Evolutionary conservation across 1,140 invertebrate genomes (phyloP).

Genomic region (Lucilia cuprina): DNA sequence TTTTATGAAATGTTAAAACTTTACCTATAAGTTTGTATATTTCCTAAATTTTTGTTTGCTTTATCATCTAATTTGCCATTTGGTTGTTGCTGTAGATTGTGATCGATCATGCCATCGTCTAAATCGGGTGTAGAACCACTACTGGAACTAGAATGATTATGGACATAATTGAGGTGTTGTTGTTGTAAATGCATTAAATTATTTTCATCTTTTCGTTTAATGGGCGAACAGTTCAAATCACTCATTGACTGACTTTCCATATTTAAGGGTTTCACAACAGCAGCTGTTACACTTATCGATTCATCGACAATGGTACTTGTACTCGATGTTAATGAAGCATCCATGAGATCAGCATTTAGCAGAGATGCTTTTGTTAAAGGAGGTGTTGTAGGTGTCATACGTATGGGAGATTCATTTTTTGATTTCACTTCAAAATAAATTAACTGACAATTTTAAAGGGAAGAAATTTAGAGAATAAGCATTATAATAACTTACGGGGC

Average conservation of each 20-base stretch:
- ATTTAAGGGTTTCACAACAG: slow-evolving; percentile 37
- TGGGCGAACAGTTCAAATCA: slow-evolving; percentile 25
- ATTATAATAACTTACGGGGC: slow-evolving; percentile 41
- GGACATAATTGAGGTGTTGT: slow-evolving; percentile 44
- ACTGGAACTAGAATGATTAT: slow-evolving; percentile 59
- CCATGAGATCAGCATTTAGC: slow-evolving; percentile 48
- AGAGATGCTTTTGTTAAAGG: slow-evolving; percentile 42
- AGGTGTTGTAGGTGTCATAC: slow-evolving; percentile 37
- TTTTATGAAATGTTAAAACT: slow-evolving; percentile 38
- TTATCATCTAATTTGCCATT: slow-evolving; percentile 66
- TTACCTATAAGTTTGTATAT: slow-evolving; percentile 86
- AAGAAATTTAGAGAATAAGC: not conserved
- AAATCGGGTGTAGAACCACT: slow-evolving; percentile 61
- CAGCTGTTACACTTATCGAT: slow-evolving; percentile 48
- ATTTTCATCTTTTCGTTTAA: slow-evolving; percentile 16
- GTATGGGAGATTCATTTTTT: slow-evolving; percentile 37
- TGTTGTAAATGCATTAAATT: slow-evolving; percentile 31
- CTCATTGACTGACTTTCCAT: not conserved
- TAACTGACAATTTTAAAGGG: not conserved
- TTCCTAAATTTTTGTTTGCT: slow-evolving; percentile 73
- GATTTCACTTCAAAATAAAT: slow-evolving; percentile 38
- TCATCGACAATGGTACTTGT: slow-evolving; percentile 60
- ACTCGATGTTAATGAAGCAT: slow-evolving; percentile 57
- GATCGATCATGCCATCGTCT: slow-evolving; percentile 60
- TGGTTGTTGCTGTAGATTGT: slow-evolving; percentile 45